Base-by-base conservation (phyloP, 2,113 vertebrate species). In the Myocastor coypus region DNA sequence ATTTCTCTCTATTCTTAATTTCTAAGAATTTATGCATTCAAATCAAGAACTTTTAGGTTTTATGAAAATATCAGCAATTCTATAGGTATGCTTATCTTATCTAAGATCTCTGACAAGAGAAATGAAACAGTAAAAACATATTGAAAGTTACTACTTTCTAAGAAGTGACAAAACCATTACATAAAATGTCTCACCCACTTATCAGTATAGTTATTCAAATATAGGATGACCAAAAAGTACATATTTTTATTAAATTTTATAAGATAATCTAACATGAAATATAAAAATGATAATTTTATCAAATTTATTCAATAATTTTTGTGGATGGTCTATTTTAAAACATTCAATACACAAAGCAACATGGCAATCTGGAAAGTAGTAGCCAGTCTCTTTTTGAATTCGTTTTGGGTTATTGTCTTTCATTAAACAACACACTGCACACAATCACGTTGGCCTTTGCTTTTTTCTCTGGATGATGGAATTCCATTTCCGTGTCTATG, bases 91-190 rank as follows among this genome's bases (percentile, higher is more conserved):
- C 28, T 85, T 46, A 50, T 57, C 59, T 83, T 93, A 66, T 7
- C 63, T 87, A 52, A 73, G 26, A 87, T 83, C 37, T 92, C 52
- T 75, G 75, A 92, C 50, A 77, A 75, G 40, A 92, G 83, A 3
- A 92, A 87, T 80, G 75, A 91, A 88, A 88, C 77, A 46, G 9
- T 46, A 66, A 93, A 91, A 91, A 37, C 17, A 69, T 78, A 82
- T n/a, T 75, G 5, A 40, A 69, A 92, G 12, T 77, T 93, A 75
- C 4, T 75, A 28, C 40, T 57, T 64, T 37, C 26, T 20, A 64
- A 61, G 24, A 69, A 57, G 26, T 85, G 52, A 94, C n/a, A 17
- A 63, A 88, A 63, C 16, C 42, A 94, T 69, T 77, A n/a, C 55
- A 75, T 81, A 75, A 83, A 87, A 42, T 46, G 71, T 50, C 71